These are phyloP conservation scores for Caranx ignobilis DNA, from an alignment of 2,113 vertebrate genomes.

Conservation along the genomic window DNA sequence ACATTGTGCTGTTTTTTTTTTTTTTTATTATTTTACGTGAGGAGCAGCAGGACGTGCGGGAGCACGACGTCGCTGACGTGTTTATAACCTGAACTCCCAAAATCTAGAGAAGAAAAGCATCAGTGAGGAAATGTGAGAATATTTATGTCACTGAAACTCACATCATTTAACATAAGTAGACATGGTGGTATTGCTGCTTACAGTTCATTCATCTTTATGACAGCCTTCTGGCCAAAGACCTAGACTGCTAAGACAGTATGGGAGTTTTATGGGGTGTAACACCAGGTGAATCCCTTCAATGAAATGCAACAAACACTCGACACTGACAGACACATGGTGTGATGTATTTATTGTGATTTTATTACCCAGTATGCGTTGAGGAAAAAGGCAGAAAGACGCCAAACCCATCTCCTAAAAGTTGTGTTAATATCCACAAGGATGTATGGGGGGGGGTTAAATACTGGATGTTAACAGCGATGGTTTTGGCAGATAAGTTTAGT, in stretches of 20 bases:
- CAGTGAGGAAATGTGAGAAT: background rate
- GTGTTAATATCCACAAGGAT: background rate
- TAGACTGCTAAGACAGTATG: constrained; percentile 2
- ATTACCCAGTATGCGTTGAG: background rate
- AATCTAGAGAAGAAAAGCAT: background rate
- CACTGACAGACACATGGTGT: background rate
- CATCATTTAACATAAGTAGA: background rate
- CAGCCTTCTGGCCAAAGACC: constrained; percentile 48
- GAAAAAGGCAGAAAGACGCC: background rate
- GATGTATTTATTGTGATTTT: background rate
- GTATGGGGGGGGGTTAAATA: background rate
- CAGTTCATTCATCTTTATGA: constrained; percentile 53
- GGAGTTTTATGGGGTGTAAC: constrained; percentile 2
- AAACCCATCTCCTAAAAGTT: background rate
- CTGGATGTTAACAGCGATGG: background rate
- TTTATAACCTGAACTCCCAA: constrained; percentile 4
- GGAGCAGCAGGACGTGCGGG: constrained; percentile 19
- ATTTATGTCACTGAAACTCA: background rate
- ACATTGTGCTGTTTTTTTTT: constrained; percentile 66
- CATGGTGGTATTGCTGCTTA: constrained; percentile 15
- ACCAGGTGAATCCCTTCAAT: background rate
- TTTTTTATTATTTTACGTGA: background rate
- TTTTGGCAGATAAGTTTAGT: background rate
- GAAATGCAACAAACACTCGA: background rate
- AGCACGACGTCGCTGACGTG: constrained; percentile 4